Conservation (phyloP, 1,140 invertebrate species). For the Amyelois transitella region DNA sequence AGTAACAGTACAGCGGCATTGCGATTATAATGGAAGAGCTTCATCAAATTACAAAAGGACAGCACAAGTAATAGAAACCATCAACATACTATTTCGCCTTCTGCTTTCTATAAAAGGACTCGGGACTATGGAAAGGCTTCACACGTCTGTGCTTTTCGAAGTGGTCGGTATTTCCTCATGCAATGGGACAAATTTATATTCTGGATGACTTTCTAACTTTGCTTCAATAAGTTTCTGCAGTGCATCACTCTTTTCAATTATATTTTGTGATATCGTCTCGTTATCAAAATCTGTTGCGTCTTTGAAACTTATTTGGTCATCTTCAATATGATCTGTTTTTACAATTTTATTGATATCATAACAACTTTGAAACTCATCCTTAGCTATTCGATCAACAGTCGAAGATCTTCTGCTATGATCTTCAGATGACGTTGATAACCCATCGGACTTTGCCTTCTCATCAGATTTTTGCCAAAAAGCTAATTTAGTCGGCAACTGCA, state of each 20-base stretch:
- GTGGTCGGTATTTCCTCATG: slow-evolving; percentile 44
- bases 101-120: slow-evolving; percentile 23
- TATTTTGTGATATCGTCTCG: slow-evolving; percentile 39
- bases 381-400: slow-evolving; percentile 21
- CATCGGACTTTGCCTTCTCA: slow-evolving; percentile 45
- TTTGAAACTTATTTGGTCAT: slow-evolving; percentile 30
- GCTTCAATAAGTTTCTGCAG: slow-evolving; percentile 59
- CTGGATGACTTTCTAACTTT: slow-evolving; percentile 57
- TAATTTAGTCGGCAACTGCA: slow-evolving; percentile 66
- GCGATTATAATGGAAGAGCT: not conserved
- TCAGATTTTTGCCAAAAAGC: slow-evolving; percentile 68
- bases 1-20: not conserved
- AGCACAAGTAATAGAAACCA: not conserved
- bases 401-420: slow-evolving; percentile 45
- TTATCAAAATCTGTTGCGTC: slow-evolving; percentile 31
- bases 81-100: slow-evolving; percentile 48
- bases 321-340: slow-evolving; percentile 8
- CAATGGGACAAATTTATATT: slow-evolving; percentile 55
- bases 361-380: slow-evolving; percentile 42
- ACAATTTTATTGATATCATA: slow-evolving; percentile 23
- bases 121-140: slow-evolving; percentile 29
- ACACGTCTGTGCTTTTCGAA: slow-evolving; percentile 70
- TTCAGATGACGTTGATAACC: slow-evolving; percentile 29
- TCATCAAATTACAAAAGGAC: not conserved
- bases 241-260: slow-evolving; percentile 53